Base-by-base conservation (phyloP, 1,140 invertebrate species). In the Cardiocondyla obscurior region DNA sequence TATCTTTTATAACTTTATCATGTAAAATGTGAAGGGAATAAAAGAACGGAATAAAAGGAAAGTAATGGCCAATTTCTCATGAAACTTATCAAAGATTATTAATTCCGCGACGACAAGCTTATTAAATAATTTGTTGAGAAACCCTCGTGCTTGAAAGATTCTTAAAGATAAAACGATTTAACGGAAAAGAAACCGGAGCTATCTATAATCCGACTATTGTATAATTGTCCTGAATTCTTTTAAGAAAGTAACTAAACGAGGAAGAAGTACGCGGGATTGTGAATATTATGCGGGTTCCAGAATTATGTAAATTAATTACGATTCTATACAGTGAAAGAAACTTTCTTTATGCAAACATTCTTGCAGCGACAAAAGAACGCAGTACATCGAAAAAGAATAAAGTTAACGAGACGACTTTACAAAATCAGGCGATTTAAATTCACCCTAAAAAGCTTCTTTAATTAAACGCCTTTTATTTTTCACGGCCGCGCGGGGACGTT, bases 361-460 rank as follows among this genome's bases (percentile, higher is more conserved):
- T 67, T 67, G 72, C 36, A 57, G 64, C 36, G n/a, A 46, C 7
- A 19, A 8, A 55, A 14, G 22, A 39, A 53, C 10, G 6, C 14
- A 28, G 28, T 51, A 51, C 12, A 72, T 67, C 53, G 58, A 53
- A 58, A 77, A 81, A 51, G 25, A 49, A 28, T 28, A 39, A 69
- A 19, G 46, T 83, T 33, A n/a, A 55, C 36, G 36, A 84, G 55
- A 60, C 33, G 70, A 88, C 57, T 82, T 53, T 19, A 70, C 36
- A 70, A 92, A 93, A 94, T 94, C 89, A 93, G 91, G 91, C 89
- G 92, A 94, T 94, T 93, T 93, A 92, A 93, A 93, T 93, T 91
- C 92, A 85, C 84, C 85, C 91, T 90, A 91, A 93, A 93, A 92
- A 93, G 89, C 77, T 85, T 88, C 87, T 91, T 91, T 92, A 92